phyloP scores from a whole-genome alignment of 2,888 invertebrate genomes.

The Ectobius pallidus region DNA sequence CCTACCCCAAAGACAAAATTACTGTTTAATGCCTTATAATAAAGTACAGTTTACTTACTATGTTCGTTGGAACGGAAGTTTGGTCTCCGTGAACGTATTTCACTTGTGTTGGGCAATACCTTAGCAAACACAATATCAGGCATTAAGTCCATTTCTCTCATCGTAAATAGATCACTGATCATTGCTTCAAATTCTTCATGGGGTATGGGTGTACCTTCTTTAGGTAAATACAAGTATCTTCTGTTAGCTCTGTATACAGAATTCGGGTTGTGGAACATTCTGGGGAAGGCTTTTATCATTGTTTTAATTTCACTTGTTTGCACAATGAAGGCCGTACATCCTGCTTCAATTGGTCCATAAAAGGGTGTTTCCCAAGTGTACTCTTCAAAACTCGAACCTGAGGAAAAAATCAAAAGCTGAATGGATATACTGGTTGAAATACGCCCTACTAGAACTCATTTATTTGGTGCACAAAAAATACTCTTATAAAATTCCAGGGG shows the following conservation, averaged over 20 bases:
- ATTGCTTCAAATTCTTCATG: not conserved
- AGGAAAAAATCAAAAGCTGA: too few relatives aligned
- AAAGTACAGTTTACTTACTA: too few relatives aligned
- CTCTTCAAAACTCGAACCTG: not conserved
- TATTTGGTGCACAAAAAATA: too few relatives aligned
- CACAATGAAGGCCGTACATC: not conserved
- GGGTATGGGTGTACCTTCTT: not conserved
- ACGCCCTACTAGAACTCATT: too few relatives aligned
- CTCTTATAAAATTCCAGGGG: too few relatives aligned
- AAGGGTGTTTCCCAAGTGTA: not conserved
- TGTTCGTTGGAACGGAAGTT: too few relatives aligned
- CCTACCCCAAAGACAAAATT: too few relatives aligned
- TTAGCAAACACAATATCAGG: not conserved
- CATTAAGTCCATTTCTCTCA: slow-evolving; percentile 7
- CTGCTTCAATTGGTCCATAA: not conserved
- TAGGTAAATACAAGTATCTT: not conserved
- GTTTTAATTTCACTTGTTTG: not conserved
- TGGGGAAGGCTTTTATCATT: not conserved
- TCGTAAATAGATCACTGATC: not conserved
- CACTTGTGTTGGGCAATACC: not conserved
- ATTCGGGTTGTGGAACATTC: not conserved
- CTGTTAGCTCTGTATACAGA: not conserved
- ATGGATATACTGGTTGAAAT: too few relatives aligned
- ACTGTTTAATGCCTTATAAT: too few relatives aligned
- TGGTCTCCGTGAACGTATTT: too few relatives aligned